Evolutionary conservation across 2,888 invertebrate species (phyloP), one percentile per base, ranked within the genome.

Genomic region (Glaucopsyche alexis): DNA sequence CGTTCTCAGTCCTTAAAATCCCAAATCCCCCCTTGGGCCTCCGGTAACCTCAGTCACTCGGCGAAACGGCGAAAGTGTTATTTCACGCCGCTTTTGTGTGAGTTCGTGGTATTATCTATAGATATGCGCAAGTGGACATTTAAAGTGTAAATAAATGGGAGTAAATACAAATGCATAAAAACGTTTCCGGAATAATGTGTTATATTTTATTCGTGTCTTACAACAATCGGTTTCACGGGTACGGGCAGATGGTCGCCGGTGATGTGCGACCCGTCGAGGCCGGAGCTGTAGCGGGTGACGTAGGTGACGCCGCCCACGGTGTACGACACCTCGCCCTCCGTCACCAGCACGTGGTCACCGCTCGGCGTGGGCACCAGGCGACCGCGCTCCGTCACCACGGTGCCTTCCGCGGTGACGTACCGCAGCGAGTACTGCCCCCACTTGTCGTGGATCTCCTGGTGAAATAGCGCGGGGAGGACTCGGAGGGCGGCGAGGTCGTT

Each of bases 401-500:
- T 86, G 6, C 87, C 85, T 74, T 87, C 85, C 66, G 85, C 86
- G 0, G 87, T 87, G 67, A 83, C 81, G 78, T 85, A 87, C 38
- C 83, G 81, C 5, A 86, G 78, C 0, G 82, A 80, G 74, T 82
- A 87, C 75, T 87, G 86, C 0, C 86, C 86, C 29, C 77, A 80
- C 45, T 84, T 82, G 47, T 87, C 86, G 74, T 83, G 86, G 14
- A 83, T 75, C 75, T 86, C 86, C 72, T 85, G 83, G 71, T 87
- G 85, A 19, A 81, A 76, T 1, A 86, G 74, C 0, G 87, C 85
- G n/a, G 67, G 67, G 14, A 45, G 67, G 42, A 45, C 45, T n/a
- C 67, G 67, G 0, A 67, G 67, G 2, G 45, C 45, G 19, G 45
- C 45, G 16, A 60, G 2, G 2, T 60, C 60, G 19, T 0, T 60